Evolutionary conservation across 2,797 vertebrate species (phyloP).

Genomic region (Masticophis lateralis): DNA sequence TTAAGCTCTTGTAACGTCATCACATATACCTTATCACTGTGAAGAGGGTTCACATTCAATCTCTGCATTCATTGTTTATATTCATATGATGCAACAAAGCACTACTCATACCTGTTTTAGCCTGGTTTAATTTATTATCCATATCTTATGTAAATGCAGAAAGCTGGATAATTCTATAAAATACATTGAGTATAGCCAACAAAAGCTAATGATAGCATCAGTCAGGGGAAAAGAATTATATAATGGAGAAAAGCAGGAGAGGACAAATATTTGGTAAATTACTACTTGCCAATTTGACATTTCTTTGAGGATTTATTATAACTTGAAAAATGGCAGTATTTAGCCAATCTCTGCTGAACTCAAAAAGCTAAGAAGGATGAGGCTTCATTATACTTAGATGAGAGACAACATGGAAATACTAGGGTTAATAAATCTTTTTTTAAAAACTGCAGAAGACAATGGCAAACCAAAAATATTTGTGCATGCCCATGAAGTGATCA

Average conservation of each 20-base stretch:
- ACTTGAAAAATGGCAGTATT: neutral
- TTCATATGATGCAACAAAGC: neutral
- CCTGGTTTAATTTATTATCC: neutral
- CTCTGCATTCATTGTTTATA: neutral
- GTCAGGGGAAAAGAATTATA: neutral
- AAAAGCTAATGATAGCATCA: neutral
- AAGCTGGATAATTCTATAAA: neutral
- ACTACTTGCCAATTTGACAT: neutral
- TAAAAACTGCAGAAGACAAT: neutral
- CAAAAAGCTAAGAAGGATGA: neutral
- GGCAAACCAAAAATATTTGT: neutral
- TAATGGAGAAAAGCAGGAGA: neutral
- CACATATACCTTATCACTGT: neutral
- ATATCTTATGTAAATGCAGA: neutral
- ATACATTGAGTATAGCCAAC: neutral
- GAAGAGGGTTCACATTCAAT: neutral
- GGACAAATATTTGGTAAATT: neutral
- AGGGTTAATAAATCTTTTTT: neutral
- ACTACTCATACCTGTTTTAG: neutral
- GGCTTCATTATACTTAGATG: neutral
- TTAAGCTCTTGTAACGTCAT: neutral
- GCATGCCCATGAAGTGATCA: neutral
- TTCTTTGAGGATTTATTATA: neutral
- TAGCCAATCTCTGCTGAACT: neutral
- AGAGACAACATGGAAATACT: neutral